Base-by-base conservation (phyloP, 2,113 vertebrate genomes). In the Zosterops hypoxanthus region DNA sequence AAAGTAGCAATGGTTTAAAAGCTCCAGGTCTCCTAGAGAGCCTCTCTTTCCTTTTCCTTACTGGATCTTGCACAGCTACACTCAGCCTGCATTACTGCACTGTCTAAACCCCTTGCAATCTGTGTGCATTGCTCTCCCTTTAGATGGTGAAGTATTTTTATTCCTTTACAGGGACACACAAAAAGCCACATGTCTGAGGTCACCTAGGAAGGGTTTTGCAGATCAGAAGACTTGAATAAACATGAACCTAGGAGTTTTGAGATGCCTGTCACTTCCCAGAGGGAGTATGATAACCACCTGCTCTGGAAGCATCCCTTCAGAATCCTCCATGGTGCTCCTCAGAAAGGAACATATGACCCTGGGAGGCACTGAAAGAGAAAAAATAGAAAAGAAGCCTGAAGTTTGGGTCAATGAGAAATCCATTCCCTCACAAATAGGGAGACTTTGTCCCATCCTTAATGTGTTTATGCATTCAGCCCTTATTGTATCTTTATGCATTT, bases 31-130 rank as follows among this genome's bases (percentile, higher is more conserved):
- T 92, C 41, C 24, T 41, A 26, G 28, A 12, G 14, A 86, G 7
- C 25, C 9, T 63, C 5, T 41, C 29, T 79, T 75, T 26, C 33
- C n/a, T 79, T 69, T 76, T 69, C 31, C 41, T 34, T 33, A 3
- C 29, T 79, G 75, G 24, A 22, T 93, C n/a, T 90, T 60, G 57
- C 18, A 23, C 5, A 49, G 23, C 25, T 47, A 1, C 8, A 2
- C 16, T 5, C 1, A 2, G 11, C 28, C 41, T 24, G 75, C 1
- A 0, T 39, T 70, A 17, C 64, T 83, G 55, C 25, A 5, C 25
- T 59, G 14, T 14, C 28, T 36, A 23, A 81, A 28, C 39, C 55
- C 7, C 26, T 79, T 0, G 0, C 56, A 46, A 4, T 13, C 61
- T 60, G 24, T 82, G 44, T 41, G 39, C 6, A 0, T 29, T 92